These are phyloP conservation scores for Hofmannophila pseudospretella DNA, from an alignment of 2,888 invertebrate species.

Conservation along the genomic window DNA sequence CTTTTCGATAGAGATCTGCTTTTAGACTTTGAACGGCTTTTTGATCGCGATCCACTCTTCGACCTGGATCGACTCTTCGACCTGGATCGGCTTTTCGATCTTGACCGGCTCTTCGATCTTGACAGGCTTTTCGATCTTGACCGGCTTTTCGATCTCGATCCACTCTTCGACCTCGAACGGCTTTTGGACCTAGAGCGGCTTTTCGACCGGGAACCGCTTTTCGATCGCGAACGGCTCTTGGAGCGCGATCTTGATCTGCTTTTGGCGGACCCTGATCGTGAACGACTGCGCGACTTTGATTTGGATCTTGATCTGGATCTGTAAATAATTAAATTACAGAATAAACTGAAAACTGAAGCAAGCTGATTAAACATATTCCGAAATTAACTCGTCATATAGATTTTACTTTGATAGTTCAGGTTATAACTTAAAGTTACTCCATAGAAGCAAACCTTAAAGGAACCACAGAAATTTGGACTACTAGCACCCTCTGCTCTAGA, in stretches of 20 bases:
- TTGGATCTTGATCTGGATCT: slow-evolving; percentile 49
- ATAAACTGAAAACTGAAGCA: no score
- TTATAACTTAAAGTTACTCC: no score
- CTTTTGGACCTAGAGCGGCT: slow-evolving; percentile 27
- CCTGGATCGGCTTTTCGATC: slow-evolving; percentile 40
- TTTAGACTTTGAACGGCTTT: slow-evolving; percentile 50
- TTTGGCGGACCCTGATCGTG: slow-evolving; percentile 40
- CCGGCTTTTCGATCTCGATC: slow-evolving; percentile 39
- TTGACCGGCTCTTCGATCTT: slow-evolving; percentile 44
- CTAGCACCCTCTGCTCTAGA: no score
- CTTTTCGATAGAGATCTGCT: slow-evolving; percentile 40
- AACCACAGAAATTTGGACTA: no score
- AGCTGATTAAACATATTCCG: no score
- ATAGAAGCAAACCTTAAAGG: no score
- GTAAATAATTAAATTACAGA: slow-evolving; percentile 10
- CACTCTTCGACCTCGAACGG: slow-evolving; percentile 35
- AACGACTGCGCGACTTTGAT: slow-evolving; percentile 44
- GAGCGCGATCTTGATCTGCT: slow-evolving; percentile 36
- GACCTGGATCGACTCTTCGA: slow-evolving; percentile 49
- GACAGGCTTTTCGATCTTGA: slow-evolving; percentile 37
- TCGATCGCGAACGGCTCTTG: slow-evolving; percentile 43
- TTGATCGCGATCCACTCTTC: slow-evolving; percentile 37
- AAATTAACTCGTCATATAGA: no score
- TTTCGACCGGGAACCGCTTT: slow-evolving; percentile 40
- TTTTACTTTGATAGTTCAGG: no score